phyloP scores from a whole-genome alignment of 1,140 invertebrate genomes.

The Eufriesea mexicana region DNA sequence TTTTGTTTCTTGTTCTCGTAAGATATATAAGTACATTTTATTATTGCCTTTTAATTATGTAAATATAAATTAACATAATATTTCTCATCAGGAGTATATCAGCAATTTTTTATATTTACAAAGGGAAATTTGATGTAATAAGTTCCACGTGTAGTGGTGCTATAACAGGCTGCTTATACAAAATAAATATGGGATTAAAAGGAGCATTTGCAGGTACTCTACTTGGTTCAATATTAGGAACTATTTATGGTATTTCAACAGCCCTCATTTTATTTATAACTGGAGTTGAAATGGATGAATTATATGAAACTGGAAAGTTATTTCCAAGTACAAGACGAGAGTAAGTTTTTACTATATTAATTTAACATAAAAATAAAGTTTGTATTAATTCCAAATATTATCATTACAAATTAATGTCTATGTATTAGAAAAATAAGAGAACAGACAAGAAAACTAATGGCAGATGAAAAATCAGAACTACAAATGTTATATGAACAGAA shows the following conservation, averaged over 20 bases:
- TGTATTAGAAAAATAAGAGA: background rate
- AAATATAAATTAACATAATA: constrained; percentile 11
- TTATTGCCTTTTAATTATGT: background rate
- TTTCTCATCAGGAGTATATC: constrained; percentile 80
- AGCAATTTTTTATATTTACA: constrained; percentile 85
- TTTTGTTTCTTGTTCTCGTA: constrained; percentile 87
- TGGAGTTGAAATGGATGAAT: constrained; percentile 83
- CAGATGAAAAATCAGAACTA: background rate
- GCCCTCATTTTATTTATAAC: constrained; percentile 80
- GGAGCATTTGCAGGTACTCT: constrained; percentile 86
- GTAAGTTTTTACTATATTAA: background rate
- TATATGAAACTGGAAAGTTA: constrained; percentile 46
- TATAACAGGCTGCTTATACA: constrained; percentile 85
- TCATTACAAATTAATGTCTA: background rate
- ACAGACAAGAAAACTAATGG: rapidly evolving
- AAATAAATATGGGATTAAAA: constrained; percentile 85
- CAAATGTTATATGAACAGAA: background rate
- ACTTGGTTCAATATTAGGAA: constrained; percentile 82
- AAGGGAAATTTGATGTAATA: constrained; percentile 85
- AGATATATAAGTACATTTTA: constrained; percentile 51
- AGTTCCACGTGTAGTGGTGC: constrained; percentile 85
- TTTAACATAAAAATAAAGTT: background rate
- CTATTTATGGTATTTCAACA: constrained; percentile 80
- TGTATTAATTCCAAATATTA: background rate
- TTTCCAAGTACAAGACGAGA: background rate